Base-by-base conservation (phyloP, 2,888 invertebrate species). In the Cryptops parisi region DNA sequence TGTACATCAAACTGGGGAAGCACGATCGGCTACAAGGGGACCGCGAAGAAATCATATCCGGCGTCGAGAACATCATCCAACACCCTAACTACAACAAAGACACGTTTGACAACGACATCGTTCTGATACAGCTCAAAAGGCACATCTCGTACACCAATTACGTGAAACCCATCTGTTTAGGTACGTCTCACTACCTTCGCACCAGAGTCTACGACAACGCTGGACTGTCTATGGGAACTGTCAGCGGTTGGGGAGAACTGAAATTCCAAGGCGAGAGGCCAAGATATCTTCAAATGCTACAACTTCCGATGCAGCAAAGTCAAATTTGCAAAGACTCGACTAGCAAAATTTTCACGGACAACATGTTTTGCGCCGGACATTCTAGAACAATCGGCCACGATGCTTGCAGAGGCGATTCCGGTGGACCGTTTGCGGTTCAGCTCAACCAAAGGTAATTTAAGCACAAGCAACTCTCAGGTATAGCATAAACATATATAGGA, bases 291-390 rank as follows among this genome's bases (percentile, higher is more conserved):
- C 60, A 60, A 45, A 60, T 60, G 38, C 52, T 62, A 12, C 46
- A 54, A 5, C 44, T 63, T 44, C 63, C 63, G 6, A 54, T 63
- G n/a, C 60, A 62, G 12, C 57, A 59, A 15, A 47, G 50, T 2
- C 41, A 55, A 9, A 52, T 39, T 3, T 63, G 63, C 52, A 33
- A 46, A 5, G 46, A 47, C n/a, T 61, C 62, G 1, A 62, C 63
- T 2, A 55, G 52, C 15, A 58, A 58, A 21, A 38, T 52, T 3
- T 60, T 62, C 1, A 62, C 59, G 1, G 25, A 55, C 5, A 63
- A 62, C 50, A 63, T 63, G 63, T 63, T 62, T 47, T 63, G 63
- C 54, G 63, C 63, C 24, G 63, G 63, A 15, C 62, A 59, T 54
- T 47, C 55, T 15, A 54, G 58, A 47, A 56, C 57, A 43, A 55